Base-by-base conservation (phyloP, 2,888 invertebrate species). In the Mayetiola destructor region DNA sequence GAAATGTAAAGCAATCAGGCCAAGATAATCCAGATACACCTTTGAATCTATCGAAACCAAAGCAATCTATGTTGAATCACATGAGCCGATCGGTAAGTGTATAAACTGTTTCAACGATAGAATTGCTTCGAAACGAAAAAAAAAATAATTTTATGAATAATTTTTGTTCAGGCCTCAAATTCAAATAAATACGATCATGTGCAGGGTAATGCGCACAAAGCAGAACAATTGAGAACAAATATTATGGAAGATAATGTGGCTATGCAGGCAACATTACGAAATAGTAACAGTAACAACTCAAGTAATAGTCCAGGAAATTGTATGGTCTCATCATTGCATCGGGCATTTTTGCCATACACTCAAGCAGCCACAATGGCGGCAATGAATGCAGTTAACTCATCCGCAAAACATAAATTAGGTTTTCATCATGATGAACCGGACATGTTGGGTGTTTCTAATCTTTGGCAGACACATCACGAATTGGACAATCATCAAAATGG, bases 31-130 rank as follows among this genome's bases (percentile, higher is more conserved):
- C 85, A 0, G 91, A 91, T 68, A 81, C 88, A 1, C 93, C 93
- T 1, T 76, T 94, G 42, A 93, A 93, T 73, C 79, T 93, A 56
- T 85, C 85, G 66, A 93, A 92, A 73, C 92, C 92, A 58, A 85
- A 90, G 57, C 76, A 77, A 14, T 80, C 81, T 3, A 76, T 20
- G 12, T 27, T 16, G 10, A 53, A 53, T 53, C 30, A 53, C 32
- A 18, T 29, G 53, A 18, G 32, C 12, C 30, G 53, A 18, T 53
- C 77, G 1, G 77, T 76, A 12, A 66, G 68, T 21, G 77, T 80
- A 56, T 75, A 6, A 32, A 32, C 6, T 32, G 32, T 32, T 40
- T 32, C 8, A 32, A 32, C 32, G 6, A 6, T 32, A 32, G 6
- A 32, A 32, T 9, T 32, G 32, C 6, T 9, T 32, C 32, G 32